A percentile compares a stretch with the other conserved stretches of the same genome.
phyloP scores from a whole-genome alignment of 2,797 vertebrate genomes.

The Enteromius treurensis region DNA sequence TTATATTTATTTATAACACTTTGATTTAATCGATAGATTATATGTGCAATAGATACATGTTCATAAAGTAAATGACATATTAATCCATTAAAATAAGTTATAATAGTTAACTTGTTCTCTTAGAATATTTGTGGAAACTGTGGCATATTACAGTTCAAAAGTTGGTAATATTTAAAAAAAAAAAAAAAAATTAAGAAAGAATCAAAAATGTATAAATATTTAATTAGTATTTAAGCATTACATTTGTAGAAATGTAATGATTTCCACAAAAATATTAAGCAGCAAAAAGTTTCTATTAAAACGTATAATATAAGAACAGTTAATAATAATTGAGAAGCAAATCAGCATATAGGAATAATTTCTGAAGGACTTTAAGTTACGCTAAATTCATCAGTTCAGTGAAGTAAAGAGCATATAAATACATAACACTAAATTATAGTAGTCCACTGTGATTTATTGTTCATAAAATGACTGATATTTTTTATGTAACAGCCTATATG shows the following conservation, averaged over 20 bases:
- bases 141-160: neutral
- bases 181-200: neutral
- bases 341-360: neutral
- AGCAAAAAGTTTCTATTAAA: neutral
- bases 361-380: neutral
- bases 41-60: neutral
- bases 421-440: neutral
- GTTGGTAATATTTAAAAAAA: neutral
- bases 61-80: neutral
- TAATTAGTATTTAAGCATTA: neutral
- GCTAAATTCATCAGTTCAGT: neutral
- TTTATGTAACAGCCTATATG: neutral
- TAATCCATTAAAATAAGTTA: slow-evolving; percentile 4
- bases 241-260: neutral
- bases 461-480: neutral
- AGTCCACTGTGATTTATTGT: neutral
- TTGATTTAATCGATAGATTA: neutral
- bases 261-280: neutral
- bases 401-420: neutral
- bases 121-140: neutral
- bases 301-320: neutral
- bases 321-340: neutral
- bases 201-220: neutral
- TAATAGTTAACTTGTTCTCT: neutral
- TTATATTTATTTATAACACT: slow-evolving; percentile 11